These are phyloP conservation scores for Cordilura impudica DNA, from an alignment of 2,888 invertebrate species.

Conservation along the genomic window DNA sequence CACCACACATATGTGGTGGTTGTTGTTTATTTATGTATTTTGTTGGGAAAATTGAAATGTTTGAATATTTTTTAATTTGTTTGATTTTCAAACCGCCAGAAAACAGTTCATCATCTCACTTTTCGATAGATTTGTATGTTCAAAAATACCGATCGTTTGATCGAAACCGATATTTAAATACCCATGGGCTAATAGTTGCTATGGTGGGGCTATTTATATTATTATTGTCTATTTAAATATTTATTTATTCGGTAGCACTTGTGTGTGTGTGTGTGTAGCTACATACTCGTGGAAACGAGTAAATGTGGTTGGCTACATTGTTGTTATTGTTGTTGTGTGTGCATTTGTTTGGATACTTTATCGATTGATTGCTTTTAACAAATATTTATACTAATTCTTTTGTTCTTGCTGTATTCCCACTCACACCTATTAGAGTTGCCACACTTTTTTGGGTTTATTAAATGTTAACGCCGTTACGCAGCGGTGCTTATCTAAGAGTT, in stretches of 20 bases:
- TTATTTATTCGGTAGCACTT: conserved; percentile 46
- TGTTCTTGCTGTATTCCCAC: background rate
- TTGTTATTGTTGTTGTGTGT: too few species aligned
- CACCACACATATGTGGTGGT: too few species aligned
- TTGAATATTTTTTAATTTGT: conserved; percentile 44
- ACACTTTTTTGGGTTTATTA: conserved; percentile 56
- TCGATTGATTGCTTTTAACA: conserved; percentile 73
- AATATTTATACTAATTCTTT: conserved; percentile 68
- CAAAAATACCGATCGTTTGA: conserved; percentile 41
- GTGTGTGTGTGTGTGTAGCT: background rate
- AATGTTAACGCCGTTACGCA: conserved; percentile 42
- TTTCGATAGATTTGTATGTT: conserved; percentile 20
- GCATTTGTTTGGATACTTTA: conserved; percentile 71
- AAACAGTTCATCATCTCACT: conserved; percentile 41
- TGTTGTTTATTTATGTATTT: too few species aligned
- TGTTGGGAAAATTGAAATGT: conserved; percentile 37
- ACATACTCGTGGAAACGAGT: too few species aligned
- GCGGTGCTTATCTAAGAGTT: conserved; percentile 39
- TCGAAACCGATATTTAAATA: conserved; percentile 49
- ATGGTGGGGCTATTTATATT: background rate
- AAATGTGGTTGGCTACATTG: too few species aligned
- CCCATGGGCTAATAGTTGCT: conserved; percentile 11
- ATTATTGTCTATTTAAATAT: conserved; percentile 9
- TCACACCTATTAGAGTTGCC: conserved; percentile 29
- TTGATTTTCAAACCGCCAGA: conserved; percentile 44